Conservation (phyloP, 2,888 invertebrate species). For the Dexiosoma caninum region DNA sequence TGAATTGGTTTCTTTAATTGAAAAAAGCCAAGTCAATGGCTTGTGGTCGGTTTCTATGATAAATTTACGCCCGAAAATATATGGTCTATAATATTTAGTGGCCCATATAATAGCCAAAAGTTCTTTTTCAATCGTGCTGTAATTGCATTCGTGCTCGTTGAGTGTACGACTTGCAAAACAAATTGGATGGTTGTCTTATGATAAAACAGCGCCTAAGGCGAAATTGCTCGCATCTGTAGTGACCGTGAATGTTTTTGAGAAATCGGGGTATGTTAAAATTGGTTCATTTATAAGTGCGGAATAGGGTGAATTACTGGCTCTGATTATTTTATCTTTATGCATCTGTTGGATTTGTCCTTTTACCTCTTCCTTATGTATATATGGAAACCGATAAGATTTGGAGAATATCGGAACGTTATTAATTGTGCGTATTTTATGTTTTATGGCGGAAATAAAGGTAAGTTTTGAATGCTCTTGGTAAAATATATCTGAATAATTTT, state of each 20-base stretch:
- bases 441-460: slow-evolving; percentile 40
- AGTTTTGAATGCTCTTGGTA: slow-evolving; percentile 40
- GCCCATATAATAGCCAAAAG: slow-evolving; percentile 46
- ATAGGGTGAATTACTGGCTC: background rate
- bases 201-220: slow-evolving; percentile 38
- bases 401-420: slow-evolving; percentile 35
- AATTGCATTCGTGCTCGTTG: slow-evolving; percentile 5
- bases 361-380: slow-evolving; percentile 27
- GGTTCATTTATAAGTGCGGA: background rate
- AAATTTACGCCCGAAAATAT: no score
- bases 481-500: slow-evolving; percentile 9
- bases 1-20: no score
- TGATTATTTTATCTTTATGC: slow-evolving; percentile 1
- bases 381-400: slow-evolving; percentile 48
- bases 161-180: slow-evolving; percentile 10
- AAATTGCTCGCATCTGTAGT: slow-evolving; percentile 18
- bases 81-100: slow-evolving; percentile 44
- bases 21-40: no score
- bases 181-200: slow-evolving; percentile 15
- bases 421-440: slow-evolving; percentile 43
- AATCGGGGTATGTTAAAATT: slow-evolving; percentile 43
- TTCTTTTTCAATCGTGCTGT: slow-evolving; percentile 4
- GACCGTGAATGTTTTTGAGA: slow-evolving; percentile 26
- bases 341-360: background rate
- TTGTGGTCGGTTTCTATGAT: background rate